A percentile compares a stretch with the other conserved stretches of the same genome.
Evolutionary conservation across 2,113 vertebrate species (phyloP).

Genomic region (Uropsilus gracilis): DNA sequence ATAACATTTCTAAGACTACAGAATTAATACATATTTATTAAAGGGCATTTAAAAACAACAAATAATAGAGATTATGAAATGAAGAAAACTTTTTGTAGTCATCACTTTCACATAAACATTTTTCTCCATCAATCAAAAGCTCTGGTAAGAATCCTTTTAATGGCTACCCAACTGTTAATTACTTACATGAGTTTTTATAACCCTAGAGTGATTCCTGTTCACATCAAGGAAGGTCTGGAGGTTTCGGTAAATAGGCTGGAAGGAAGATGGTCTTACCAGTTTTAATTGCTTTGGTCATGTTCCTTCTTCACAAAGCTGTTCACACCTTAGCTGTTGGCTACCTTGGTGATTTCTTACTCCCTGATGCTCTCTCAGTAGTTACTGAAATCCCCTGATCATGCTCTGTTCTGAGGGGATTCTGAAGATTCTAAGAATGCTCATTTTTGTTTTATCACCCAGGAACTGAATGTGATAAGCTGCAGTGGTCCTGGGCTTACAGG

Average conservation of each 20-base stretch:
- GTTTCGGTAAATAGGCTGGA: background rate
- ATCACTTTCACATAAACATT: conserved; percentile 2
- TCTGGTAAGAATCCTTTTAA: background rate
- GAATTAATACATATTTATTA: background rate
- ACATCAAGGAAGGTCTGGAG: background rate
- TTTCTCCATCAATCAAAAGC: background rate
- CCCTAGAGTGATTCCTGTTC: background rate
- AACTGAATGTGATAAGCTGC: conserved; percentile 82
- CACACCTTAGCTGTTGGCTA: background rate
- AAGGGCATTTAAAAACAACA: background rate
- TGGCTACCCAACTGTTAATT: background rate
- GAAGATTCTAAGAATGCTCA: background rate
- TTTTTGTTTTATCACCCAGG: conserved; percentile 65
- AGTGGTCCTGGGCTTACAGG: conserved; percentile 75
- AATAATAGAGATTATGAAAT: background rate
- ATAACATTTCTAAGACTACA: background rate
- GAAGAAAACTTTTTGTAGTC: background rate
- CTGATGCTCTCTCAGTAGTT: background rate
- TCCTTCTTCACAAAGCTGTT: background rate
- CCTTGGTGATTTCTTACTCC: background rate
- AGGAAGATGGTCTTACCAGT: background rate
- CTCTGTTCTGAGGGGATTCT: background rate
- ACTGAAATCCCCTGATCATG: background rate
- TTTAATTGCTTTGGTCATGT: background rate
- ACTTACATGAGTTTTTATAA: background rate